Base-by-base conservation (phyloP, 2,888 invertebrate species). In the Drosophila recens region DNA sequence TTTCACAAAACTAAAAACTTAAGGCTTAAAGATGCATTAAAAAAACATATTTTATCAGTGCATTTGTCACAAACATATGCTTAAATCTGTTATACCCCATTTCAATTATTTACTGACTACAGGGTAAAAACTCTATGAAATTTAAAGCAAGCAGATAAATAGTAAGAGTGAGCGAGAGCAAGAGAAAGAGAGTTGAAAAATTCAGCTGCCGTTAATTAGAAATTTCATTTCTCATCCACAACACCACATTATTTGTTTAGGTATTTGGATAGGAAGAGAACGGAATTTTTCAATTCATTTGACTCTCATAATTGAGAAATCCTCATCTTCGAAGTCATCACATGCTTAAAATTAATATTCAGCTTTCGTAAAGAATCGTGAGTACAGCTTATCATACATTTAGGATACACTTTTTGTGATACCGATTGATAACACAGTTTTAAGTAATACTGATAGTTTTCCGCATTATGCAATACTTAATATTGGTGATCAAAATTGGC, bases 201-300 rank as follows among this genome's bases (percentile, higher is more conserved):
- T 23, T 27, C 15, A 30, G 64, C 54, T 27, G 30, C 48, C 52
- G 30, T 67, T 67, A 52, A 67, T 48, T 53, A 67, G 42, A n/a
- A 58, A 72, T 73, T 51, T 48, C 10, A 65, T 38, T 52, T 59
- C 43, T 23, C 15, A 42, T 27, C 33, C 49, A 17, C 43, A n/a
- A 15, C 15, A 6, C 33, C 6, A 33, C 11, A 36, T 33, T 49
- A 13, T 33, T 34, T 11, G 15, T 17, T 49, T 17, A 13, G 27
- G 27, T n/a, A 27, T 49, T 36, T 13, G 5, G 11, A 36, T 4
- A 13, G 13, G 10, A 36, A n/a, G 4, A 13, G 36, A 36, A 17
- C 11, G 11, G n/a, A 49, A 34, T 34, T 17, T 49, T 17, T 6
- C 13, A 34, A 49, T 49, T 15, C 4, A 48, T 30, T 15, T 15